Conservation (phyloP, 2,797 vertebrate genomes). For the Sarcoramphus papa region DNA sequence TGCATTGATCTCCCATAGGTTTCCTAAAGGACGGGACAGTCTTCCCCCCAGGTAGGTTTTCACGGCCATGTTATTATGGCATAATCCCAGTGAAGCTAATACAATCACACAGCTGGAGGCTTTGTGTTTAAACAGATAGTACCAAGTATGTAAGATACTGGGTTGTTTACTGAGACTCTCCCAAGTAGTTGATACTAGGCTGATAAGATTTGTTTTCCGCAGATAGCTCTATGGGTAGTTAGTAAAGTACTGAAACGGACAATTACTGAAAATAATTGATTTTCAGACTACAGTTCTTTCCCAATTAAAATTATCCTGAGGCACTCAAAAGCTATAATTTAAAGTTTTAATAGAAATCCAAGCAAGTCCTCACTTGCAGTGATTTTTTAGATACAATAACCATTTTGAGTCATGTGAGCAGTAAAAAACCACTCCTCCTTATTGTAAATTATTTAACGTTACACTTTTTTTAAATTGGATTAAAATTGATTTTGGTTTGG, state of each 20-base stretch:
- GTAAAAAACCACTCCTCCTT: neutral
- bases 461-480: neutral
- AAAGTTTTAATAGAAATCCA: neutral
- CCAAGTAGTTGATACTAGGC: neutral
- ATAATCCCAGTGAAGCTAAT: neutral
- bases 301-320: constrained; percentile 15
- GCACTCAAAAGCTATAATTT: neutral
- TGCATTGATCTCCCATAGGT: neutral
- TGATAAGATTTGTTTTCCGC: neutral
- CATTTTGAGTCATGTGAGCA: neutral
- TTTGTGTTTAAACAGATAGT: neutral
- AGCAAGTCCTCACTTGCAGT: neutral
- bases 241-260: neutral
- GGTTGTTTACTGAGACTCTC: neutral
- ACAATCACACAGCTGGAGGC: neutral
- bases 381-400: neutral
- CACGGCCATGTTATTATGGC: fast-evolving
- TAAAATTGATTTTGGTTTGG: neutral
- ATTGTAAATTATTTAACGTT: neutral
- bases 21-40: neutral
- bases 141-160: neutral
- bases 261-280: constrained; percentile 36
- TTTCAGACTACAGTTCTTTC: constrained; percentile 6
- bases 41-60: neutral
- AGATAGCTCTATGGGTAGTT: neutral